phyloP scores from a whole-genome alignment of 2,797 vertebrate species.

The Phoebastria nigripes region DNA sequence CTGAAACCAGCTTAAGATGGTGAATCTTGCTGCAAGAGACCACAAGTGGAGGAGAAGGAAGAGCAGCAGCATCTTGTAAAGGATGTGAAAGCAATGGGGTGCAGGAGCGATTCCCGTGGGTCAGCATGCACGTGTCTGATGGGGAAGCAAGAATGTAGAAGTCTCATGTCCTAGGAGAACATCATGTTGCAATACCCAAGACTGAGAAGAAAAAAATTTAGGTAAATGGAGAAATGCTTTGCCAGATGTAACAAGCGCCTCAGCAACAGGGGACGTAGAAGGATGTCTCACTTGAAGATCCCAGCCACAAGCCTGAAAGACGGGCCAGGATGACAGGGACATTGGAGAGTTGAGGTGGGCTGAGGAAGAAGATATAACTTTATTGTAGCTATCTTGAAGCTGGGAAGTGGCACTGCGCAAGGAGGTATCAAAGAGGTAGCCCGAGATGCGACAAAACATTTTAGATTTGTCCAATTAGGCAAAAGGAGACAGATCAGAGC shows the following conservation, averaged over 20 bases:
- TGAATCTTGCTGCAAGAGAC: not conserved
- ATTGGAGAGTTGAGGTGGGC: not conserved
- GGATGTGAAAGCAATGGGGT: not conserved
- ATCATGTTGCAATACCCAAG: not conserved
- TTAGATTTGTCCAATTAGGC: not conserved
- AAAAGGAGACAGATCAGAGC: not conserved
- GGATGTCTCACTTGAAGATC: not conserved
- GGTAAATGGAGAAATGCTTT: not conserved
- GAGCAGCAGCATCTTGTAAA: not conserved
- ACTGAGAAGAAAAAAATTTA: not conserved
- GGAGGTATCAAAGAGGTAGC: not conserved
- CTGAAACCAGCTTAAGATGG: not conserved
- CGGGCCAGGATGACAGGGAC: fast-evolving
- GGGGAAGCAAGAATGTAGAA: not conserved
- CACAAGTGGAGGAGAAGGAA: not conserved
- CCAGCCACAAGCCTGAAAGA: not conserved
- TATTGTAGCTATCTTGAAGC: not conserved
- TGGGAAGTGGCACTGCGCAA: fast-evolving
- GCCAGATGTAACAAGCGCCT: not conserved
- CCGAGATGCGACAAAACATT: not conserved
- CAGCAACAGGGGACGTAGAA: not conserved
- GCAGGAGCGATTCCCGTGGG: not conserved
- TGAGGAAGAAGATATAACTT: not conserved
- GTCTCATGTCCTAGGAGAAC: fast-evolving
- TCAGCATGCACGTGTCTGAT: not conserved